These are phyloP conservation scores for Bursaphelenchus mucronatus DNA, from an alignment of 1,140 invertebrate genomes.

Conservation along the genomic window DNA sequence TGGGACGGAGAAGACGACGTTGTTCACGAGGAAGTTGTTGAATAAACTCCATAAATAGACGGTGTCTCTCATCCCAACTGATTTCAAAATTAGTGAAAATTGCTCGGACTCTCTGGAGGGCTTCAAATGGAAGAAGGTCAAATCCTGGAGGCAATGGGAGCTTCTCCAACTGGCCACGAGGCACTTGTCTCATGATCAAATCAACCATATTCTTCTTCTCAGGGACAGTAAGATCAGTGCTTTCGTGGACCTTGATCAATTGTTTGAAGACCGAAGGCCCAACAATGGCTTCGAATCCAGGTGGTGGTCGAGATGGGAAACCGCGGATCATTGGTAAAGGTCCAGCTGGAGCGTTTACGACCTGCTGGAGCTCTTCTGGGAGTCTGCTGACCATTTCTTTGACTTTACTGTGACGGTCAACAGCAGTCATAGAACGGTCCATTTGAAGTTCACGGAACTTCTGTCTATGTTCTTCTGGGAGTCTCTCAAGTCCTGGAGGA, in stretches of 20 bases:
- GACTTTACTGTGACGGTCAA: no score
- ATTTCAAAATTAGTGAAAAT: constrained; percentile 15
- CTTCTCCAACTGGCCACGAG: constrained; percentile 18
- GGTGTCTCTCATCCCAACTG: constrained; percentile 12
- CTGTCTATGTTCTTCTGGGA: neutral
- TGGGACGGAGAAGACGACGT: constrained; percentile 16
- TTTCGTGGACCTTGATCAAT: constrained; percentile 19
- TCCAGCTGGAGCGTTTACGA: no score
- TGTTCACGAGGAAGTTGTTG: constrained; percentile 9
- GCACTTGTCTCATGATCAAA: constrained; percentile 11
- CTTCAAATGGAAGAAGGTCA: constrained; percentile 14
- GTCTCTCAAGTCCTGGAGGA: constrained; percentile 11
- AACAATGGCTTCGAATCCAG: constrained; percentile 24
- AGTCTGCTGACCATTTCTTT: no score
- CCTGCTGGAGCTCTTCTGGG: no score
- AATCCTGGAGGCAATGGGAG: constrained; percentile 20
- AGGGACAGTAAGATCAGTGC: constrained; percentile 1
- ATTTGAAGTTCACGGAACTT: constrained; percentile 2
- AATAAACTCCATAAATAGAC: constrained; percentile 14
- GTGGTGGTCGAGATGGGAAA: constrained; percentile 4
- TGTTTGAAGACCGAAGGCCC: constrained; percentile 23
- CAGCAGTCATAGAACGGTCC: constrained; percentile 3
- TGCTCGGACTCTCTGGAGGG: constrained; percentile 5
- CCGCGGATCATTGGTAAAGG: no score
- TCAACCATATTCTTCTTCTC: constrained; percentile 27